These are phyloP conservation scores for Atherinosoma microstoma DNA, from an alignment of 2,797 vertebrate species.

Conservation along the genomic window DNA sequence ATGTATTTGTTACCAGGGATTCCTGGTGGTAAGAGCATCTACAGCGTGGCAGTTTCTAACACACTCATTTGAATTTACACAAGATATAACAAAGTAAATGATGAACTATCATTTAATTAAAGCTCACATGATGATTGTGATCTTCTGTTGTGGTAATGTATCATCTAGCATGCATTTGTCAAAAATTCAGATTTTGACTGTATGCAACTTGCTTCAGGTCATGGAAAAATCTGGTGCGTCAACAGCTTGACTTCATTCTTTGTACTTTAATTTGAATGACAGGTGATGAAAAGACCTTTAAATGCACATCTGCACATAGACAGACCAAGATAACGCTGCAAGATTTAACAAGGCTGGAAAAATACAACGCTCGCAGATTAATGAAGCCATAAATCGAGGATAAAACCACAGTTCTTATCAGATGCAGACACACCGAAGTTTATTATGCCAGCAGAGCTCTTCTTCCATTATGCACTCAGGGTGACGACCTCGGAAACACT, in stretches of 20 bases:
- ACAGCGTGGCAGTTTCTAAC: constrained; percentile 23
- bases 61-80: constrained; percentile 43
- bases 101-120: constrained; percentile 63
- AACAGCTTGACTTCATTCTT: constrained; percentile 30
- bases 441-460: constrained; percentile 41
- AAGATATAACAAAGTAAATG: constrained; percentile 17
- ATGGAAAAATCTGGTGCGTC: not conserved
- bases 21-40: constrained; percentile 15
- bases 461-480: constrained; percentile 42
- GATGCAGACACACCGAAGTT: constrained; percentile 49
- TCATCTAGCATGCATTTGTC: constrained; percentile 23
- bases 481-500: constrained; percentile 42
- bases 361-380: constrained; percentile 45
- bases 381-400: constrained; percentile 51
- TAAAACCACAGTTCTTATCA: constrained; percentile 57
- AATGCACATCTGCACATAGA: constrained; percentile 35
- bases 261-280: constrained; percentile 31
- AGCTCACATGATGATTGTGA: constrained; percentile 32
- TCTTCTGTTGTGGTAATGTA: constrained; percentile 23
- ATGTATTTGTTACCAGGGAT: constrained; percentile 7
- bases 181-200: constrained; percentile 26
- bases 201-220: constrained; percentile 21
- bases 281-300: constrained; percentile 39
- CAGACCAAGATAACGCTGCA: constrained; percentile 26
- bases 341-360: constrained; percentile 41